phyloP scores from a whole-genome alignment of 2,113 vertebrate species.

The Ptilonorhynchus violaceus region DNA sequence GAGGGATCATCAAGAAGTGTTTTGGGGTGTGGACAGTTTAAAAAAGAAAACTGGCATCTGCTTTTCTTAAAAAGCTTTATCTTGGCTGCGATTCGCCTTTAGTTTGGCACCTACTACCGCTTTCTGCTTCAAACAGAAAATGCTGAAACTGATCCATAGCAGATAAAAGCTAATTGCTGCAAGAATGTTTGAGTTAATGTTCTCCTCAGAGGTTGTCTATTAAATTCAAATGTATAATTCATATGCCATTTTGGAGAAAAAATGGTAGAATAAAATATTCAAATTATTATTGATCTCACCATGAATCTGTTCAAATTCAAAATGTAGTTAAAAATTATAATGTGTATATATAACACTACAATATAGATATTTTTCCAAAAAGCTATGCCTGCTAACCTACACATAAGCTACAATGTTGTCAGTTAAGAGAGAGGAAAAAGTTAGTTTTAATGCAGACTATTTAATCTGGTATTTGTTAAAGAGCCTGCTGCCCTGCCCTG shows the following conservation, averaged over 20 bases:
- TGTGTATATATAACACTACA: neutral
- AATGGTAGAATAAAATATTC: neutral
- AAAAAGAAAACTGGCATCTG: neutral
- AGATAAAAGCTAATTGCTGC: neutral
- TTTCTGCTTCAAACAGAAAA: neutral
- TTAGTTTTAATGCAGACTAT: neutral
- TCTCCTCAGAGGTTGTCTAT: neutral
- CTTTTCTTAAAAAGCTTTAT: neutral
- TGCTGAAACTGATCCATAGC: neutral
- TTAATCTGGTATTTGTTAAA: neutral
- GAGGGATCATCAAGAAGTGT: rapidly evolving
- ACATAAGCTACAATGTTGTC: neutral
- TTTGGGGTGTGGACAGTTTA: neutral
- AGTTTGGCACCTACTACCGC: neutral
- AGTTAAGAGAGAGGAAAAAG: neutral
- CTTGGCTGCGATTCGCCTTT: neutral
- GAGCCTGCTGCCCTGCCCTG: neutral
- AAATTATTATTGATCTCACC: neutral
- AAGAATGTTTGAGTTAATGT: neutral
- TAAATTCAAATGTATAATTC: neutral
- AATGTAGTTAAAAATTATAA: neutral
- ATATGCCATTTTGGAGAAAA: neutral
- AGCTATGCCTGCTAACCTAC: neutral
- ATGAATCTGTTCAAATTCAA: neutral
- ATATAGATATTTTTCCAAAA: neutral